Percentiles rank a stretch among this genome's conserved stretches.
Conservation (phyloP, 2,113 vertebrate genomes). For the Podarcis cretensis region DNA sequence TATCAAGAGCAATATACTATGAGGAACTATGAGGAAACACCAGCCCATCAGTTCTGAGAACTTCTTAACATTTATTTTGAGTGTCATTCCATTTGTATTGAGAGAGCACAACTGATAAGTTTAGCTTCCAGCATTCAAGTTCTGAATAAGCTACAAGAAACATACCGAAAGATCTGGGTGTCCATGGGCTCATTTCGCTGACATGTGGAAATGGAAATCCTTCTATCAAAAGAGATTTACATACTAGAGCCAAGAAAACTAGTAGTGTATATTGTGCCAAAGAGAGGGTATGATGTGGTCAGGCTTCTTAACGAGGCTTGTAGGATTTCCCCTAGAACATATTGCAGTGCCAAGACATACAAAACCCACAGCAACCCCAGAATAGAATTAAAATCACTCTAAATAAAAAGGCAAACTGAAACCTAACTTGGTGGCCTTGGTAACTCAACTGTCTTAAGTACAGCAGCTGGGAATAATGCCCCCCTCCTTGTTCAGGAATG, state of each 20-base stretch:
- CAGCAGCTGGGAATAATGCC: slow-evolving; percentile 5
- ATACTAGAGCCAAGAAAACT: neutral
- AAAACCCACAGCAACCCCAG: slow-evolving; percentile 14
- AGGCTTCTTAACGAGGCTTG: slow-evolving; percentile 20
- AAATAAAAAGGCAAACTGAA: slow-evolving; percentile 34
- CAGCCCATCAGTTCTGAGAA: neutral
- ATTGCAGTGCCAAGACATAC: slow-evolving; percentile 26
- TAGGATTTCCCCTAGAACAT: slow-evolving; percentile 29
- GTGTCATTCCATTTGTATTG: neutral
- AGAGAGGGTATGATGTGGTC: neutral
- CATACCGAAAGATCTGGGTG: neutral
- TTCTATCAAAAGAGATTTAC: slow-evolving; percentile 1
- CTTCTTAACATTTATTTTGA: neutral
- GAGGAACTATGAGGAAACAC: neutral
- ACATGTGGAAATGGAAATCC: slow-evolving; percentile 20
- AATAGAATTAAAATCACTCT: slow-evolving; percentile 30
- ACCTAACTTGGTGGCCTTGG: neutral
- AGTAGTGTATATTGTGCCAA: slow-evolving; percentile 8
- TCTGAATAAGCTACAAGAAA: slow-evolving; percentile 3
- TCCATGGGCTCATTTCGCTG: neutral
- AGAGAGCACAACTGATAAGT: neutral
- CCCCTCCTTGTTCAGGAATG: neutral
- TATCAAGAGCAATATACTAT: neutral
- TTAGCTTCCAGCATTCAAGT: neutral
- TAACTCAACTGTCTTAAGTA: neutral